Evolutionary conservation across 2,113 vertebrate species (phyloP).

Genomic region (Cyprinodon variegatus): DNA sequence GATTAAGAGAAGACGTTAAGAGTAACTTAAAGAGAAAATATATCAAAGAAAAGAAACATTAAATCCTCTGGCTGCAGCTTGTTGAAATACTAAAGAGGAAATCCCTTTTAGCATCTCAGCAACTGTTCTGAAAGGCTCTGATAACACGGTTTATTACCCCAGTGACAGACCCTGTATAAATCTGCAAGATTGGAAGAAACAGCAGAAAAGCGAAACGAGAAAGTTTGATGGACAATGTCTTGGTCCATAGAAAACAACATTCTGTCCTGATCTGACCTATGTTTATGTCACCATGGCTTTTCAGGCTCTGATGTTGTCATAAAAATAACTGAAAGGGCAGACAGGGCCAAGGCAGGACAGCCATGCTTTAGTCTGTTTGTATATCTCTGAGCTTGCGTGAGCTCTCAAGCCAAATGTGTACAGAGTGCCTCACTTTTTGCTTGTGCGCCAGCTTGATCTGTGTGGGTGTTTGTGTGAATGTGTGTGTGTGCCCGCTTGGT

Average conservation of each 20-base stretch:
- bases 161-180: background rate
- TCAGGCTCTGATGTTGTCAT: constrained; percentile 2
- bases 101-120: background rate
- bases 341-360: background rate
- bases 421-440: constrained; percentile 4
- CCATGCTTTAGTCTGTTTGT: background rate
- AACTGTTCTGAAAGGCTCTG: too few species aligned
- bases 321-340: constrained; percentile 5
- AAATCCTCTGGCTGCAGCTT: too few species aligned
- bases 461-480: constrained; percentile 1
- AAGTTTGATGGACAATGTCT: background rate
- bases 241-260: background rate
- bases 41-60: too few species aligned
- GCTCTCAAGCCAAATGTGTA: constrained; percentile 10
- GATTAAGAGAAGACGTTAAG: background rate
- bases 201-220: background rate
- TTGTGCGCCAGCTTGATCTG: constrained; percentile 7
- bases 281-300: background rate
- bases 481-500: constrained; percentile 14
- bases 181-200: background rate
- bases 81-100: background rate
- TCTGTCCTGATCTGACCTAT: background rate
- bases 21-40: too few species aligned
- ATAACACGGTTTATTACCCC: background rate
- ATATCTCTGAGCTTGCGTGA: background rate